A percentile compares a stretch with the other conserved stretches of the same genome.
Evolutionary conservation across 2,797 vertebrate genomes (phyloP).

Genomic region (Liparis tanakae): DNA sequence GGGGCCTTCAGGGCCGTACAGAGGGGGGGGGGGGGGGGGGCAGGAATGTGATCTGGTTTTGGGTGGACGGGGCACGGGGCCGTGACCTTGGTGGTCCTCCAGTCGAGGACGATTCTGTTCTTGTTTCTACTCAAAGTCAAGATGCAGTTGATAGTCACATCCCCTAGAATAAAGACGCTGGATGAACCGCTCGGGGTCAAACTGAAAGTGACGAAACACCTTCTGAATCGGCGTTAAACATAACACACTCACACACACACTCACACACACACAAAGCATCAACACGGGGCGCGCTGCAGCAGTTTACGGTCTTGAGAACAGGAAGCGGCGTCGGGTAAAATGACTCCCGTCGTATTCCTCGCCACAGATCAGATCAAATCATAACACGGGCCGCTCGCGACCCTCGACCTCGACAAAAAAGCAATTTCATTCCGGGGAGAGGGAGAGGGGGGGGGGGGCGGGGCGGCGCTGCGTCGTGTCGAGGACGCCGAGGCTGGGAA

Average conservation of each 20-base stretch:
- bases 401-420: constrained; percentile 72
- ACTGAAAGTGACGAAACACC: not conserved
- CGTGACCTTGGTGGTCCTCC: not conserved
- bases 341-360: constrained; percentile 59
- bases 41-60: not conserved
- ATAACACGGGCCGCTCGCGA: constrained; percentile 63
- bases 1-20: not conserved
- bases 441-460: constrained; percentile 59
- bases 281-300: constrained; percentile 31
- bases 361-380: constrained; percentile 70
- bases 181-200: not conserved
- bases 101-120: too few species aligned
- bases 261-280: constrained; percentile 49
- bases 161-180: too few species aligned
- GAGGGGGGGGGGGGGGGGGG: not conserved
- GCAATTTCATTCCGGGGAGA: constrained; percentile 74
- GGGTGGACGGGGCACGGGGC: not conserved
- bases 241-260: too few species aligned
- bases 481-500: constrained; percentile 69
- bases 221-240: too few species aligned
- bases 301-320: constrained; percentile 47
- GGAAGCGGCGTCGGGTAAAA: constrained; percentile 30
- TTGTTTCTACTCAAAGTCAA: not conserved
- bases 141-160: not conserved
- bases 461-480: constrained; percentile 47